Conservation (phyloP, 1,140 invertebrate genomes). For the Pseudomyrmex pallidus region DNA sequence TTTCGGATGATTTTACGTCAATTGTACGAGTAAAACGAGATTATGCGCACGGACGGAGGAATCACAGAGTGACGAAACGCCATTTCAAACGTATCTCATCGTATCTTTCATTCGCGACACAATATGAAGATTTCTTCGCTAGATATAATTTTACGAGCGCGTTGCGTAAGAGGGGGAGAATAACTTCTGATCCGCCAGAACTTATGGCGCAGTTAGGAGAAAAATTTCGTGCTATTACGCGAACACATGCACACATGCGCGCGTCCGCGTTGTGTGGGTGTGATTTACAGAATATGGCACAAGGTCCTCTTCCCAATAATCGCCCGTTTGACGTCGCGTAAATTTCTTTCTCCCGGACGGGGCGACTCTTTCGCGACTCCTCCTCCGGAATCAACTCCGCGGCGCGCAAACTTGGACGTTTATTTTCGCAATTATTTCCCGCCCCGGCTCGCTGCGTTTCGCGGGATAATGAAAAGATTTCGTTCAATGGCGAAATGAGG, state of each 20-base stretch:
- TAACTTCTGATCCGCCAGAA: not conserved
- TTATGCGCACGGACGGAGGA: too few species aligned
- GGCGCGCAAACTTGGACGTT: slow-evolving; percentile 13
- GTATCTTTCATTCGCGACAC: too few species aligned
- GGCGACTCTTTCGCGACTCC: not conserved
- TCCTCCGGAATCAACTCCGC: not conserved
- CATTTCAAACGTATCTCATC: too few species aligned
- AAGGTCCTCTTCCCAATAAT: slow-evolving; percentile 63
- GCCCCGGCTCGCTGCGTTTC: not conserved
- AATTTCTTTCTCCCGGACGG: slow-evolving; percentile 19
- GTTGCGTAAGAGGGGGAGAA: slow-evolving; percentile 13
- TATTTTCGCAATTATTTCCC: slow-evolving; percentile 55
- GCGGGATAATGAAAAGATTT: slow-evolving; percentile 18
- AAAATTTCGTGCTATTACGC: not conserved
- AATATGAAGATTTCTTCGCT: too few species aligned
- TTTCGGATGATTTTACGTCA: too few species aligned
- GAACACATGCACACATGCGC: too few species aligned
- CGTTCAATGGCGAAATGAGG: not conserved
- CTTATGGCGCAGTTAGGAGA: slow-evolving; percentile 2
- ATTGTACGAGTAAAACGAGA: too few species aligned
- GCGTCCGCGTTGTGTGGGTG: slow-evolving; percentile 52
- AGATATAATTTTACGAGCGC: not conserved
- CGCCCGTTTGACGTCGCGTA: slow-evolving; percentile 20
- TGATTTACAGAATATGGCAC: slow-evolving; percentile 69
- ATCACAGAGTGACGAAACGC: too few species aligned